Evolutionary conservation across 1,140 invertebrate species (phyloP).

Genomic region (Arion vulgaris): DNA sequence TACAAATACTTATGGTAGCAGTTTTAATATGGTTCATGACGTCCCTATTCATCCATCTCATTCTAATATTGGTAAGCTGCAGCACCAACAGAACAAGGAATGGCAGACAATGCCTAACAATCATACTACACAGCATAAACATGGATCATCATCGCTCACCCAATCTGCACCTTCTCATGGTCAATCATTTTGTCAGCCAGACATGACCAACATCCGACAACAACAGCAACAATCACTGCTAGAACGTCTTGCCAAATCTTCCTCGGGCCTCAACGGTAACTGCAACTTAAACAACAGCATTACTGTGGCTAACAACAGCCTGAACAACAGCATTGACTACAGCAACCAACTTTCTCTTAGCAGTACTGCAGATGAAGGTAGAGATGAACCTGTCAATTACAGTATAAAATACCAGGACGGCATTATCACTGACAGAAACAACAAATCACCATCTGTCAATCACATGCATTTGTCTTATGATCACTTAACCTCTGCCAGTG

Average conservation of each 20-base stretch:
- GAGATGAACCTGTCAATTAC: slow-evolving; percentile 66
- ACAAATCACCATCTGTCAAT: not conserved
- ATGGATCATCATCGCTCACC: slow-evolving; percentile 23
- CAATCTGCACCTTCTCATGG: slow-evolving; percentile 17
- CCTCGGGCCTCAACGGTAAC: not conserved
- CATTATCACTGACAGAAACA: not conserved
- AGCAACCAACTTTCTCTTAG: not conserved
- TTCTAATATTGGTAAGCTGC: not conserved
- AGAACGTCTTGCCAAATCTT: slow-evolving; percentile 34
- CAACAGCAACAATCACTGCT: slow-evolving; percentile 19
- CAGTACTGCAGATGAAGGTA: slow-evolving; percentile 42
- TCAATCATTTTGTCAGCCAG: not conserved
- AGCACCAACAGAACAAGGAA: not conserved
- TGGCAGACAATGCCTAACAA: slow-evolving; percentile 49
- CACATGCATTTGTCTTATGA: not conserved
- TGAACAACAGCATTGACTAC: not conserved
- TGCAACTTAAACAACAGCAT: slow-evolving; percentile 18
- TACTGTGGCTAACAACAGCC: not conserved
- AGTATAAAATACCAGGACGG: slow-evolving; percentile 62
- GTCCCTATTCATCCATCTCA: not conserved
- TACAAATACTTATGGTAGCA: not conserved
- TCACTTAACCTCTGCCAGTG: not conserved
- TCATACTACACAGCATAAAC: slow-evolving; percentile 65
- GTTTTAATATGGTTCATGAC: slow-evolving; percentile 5
- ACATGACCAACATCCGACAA: slow-evolving; percentile 3